A percentile compares a stretch with the other conserved stretches of the same genome.
Evolutionary conservation across 2,113 vertebrate species (phyloP).

Genomic region (Beaufortia kweichowensis): DNA sequence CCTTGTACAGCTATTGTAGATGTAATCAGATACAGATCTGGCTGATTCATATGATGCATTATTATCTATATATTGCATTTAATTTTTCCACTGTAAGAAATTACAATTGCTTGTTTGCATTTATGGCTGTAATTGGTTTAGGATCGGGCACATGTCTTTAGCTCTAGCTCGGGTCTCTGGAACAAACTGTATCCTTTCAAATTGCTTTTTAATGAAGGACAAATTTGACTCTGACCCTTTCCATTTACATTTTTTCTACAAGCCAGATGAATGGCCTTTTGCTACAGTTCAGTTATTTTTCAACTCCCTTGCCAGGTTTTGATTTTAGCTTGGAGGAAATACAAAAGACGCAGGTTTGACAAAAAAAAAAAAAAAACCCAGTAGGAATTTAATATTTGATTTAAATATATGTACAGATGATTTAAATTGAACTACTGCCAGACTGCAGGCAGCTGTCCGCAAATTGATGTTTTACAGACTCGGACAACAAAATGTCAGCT

Average conservation of each 20-base stretch:
- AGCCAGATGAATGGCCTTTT: slow-evolving; percentile 47
- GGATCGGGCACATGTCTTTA: slow-evolving; percentile 27
- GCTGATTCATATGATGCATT: neutral
- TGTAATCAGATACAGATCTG: neutral
- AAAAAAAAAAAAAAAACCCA: slow-evolving; percentile 75
- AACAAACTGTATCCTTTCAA: slow-evolving; percentile 40
- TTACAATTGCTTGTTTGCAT: neutral
- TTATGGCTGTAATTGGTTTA: slow-evolving; percentile 17
- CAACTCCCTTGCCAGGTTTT: slow-evolving; percentile 26
- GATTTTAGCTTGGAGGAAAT: slow-evolving; percentile 40
- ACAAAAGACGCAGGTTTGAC: slow-evolving; percentile 61
- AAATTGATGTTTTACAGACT: slow-evolving; percentile 43
- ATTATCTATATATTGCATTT: neutral
- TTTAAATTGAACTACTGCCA: slow-evolving; percentile 57
- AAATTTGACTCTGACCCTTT: slow-evolving; percentile 45
- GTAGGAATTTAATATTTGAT: slow-evolving; percentile 75
- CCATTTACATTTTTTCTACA: slow-evolving; percentile 24
- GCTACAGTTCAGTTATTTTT: slow-evolving; percentile 52
- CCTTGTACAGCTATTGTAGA: neutral
- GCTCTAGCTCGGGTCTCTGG: too few relatives aligned
- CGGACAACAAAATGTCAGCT: slow-evolving; percentile 13
- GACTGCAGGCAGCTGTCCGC: slow-evolving; percentile 53
- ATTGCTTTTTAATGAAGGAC: slow-evolving; percentile 51
- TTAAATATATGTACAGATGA: slow-evolving; percentile 70
- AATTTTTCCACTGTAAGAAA: neutral